Base-by-base conservation (phyloP, 2,113 vertebrate genomes). In the Rhinoderma darwinii region DNA sequence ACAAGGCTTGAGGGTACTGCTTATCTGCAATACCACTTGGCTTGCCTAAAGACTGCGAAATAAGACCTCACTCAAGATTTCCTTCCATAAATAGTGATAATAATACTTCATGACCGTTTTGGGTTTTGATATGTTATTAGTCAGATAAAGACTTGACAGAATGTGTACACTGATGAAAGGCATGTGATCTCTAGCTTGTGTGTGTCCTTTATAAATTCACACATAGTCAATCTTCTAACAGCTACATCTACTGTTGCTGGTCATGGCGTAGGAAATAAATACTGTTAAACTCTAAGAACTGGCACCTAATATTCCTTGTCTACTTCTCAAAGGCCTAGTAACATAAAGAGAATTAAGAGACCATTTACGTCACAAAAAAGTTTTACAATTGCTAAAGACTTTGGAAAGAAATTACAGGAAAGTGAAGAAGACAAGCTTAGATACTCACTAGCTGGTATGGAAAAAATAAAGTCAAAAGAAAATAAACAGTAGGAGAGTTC, bases 201-300 rank as follows among this genome's bases (percentile, higher is more conserved):
- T 47, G 39, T 51, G 43, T 85, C 54, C 74, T 66, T 78, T 73
- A 22, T 18, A 73, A 25, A 75, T 75, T 87, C 79, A 75, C 86
- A 87, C 86, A 37, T 87, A 74, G 59, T 87, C 82, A 87, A 87
- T 87, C 86, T 76, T 8, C 66, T 50, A 75, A 87, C 86, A 87
- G 79, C 79, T 87, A 81, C 18, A 74, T 63, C 43, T 25, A 41
- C 22, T 37, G 50, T 61, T 35, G 78, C 72, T 68, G 7, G 39
- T 72, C 63, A 82, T 75, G 79, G 66, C 17, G 8, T 44, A 82
- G 50, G 68, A 82, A 87, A 51, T 75, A 84, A 75, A 75, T 76
- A 59, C 22, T 82, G 63, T 82, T 22, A 61, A 66, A 66, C 35
- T 84, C 51, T 59, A 59, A 87, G 75, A 82, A 82, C 78, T 56